A percentile compares a stretch with the other conserved stretches of the same genome.
These are phyloP conservation scores for Callipepla squamata DNA, from an alignment of 2,113 vertebrate species.

Conservation along the genomic window DNA sequence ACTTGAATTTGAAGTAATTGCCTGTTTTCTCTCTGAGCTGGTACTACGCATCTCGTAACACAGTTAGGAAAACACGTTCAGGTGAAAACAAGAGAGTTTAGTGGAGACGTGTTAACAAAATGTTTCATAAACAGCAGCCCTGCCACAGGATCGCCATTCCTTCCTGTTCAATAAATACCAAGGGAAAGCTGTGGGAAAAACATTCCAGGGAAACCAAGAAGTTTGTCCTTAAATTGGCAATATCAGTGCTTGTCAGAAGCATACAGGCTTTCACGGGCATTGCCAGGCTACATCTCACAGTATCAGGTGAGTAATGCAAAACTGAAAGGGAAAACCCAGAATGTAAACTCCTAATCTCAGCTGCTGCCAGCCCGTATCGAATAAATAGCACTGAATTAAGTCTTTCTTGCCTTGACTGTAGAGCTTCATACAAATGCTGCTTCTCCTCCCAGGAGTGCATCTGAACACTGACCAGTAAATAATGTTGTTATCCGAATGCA, in stretches of 20 bases:
- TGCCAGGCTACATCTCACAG: background rate
- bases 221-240: background rate
- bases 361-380: background rate
- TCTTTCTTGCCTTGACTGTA: background rate
- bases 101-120: background rate
- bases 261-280: background rate
- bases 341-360: constrained; percentile 27
- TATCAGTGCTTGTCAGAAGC: background rate
- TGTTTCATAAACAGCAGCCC: background rate
- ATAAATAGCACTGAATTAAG: background rate
- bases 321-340: constrained; percentile 41
- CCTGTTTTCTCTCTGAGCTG: constrained; percentile 14
- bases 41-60: background rate
- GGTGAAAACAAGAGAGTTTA: background rate
- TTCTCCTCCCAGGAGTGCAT: background rate
- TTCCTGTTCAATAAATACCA: background rate
- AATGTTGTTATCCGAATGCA: background rate
- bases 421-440: background rate
- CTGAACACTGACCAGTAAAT: background rate
- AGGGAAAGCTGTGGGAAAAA: background rate
- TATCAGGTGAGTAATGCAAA: background rate
- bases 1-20: constrained; percentile 1
- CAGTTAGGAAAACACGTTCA: background rate
- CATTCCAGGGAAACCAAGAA: background rate
- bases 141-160: background rate